phyloP scores from a whole-genome alignment of 1,140 invertebrate species.

The Bombus difficillimus region DNA sequence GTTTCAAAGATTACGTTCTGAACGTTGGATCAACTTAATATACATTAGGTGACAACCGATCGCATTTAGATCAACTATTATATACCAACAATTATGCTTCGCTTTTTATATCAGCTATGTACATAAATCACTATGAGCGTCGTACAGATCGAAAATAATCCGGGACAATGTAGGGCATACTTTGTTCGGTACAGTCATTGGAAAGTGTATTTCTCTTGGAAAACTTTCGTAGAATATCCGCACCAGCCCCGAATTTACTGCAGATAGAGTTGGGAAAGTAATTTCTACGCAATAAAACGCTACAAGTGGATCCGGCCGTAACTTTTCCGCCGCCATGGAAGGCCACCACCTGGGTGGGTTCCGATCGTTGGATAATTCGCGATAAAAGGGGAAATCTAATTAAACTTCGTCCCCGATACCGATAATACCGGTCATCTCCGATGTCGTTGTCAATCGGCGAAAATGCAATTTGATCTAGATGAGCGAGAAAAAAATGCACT shows the following conservation, averaged over 20 bases:
- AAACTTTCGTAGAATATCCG: not conserved
- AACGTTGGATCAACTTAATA: not conserved
- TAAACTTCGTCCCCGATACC: not conserved
- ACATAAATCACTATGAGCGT: not conserved
- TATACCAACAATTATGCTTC: not conserved
- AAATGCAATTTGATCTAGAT: not conserved
- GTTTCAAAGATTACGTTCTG: not conserved
- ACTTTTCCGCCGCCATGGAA: not conserved
- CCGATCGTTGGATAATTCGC: not conserved
- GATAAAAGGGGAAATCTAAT: not conserved
- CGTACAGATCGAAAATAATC: too few species aligned
- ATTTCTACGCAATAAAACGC: conserved; percentile 40
- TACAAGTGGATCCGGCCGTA: conserved; percentile 27
- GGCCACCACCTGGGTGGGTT: not conserved
- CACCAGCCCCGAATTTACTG: conserved; percentile 27
- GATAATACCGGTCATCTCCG: not conserved
- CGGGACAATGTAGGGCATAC: too few species aligned
- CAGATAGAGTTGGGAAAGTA: conserved; percentile 45
- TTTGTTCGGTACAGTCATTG: not conserved
- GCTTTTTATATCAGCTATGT: not conserved
- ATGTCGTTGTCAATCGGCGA: not conserved
- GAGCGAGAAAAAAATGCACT: not conserved
- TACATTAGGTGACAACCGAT: not conserved
- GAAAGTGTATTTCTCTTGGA: not conserved
- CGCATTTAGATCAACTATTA: too few species aligned